These are phyloP conservation scores for Stegostoma tigrinum DNA, from an alignment of 2,113 vertebrate genomes.

Conservation along the genomic window DNA sequence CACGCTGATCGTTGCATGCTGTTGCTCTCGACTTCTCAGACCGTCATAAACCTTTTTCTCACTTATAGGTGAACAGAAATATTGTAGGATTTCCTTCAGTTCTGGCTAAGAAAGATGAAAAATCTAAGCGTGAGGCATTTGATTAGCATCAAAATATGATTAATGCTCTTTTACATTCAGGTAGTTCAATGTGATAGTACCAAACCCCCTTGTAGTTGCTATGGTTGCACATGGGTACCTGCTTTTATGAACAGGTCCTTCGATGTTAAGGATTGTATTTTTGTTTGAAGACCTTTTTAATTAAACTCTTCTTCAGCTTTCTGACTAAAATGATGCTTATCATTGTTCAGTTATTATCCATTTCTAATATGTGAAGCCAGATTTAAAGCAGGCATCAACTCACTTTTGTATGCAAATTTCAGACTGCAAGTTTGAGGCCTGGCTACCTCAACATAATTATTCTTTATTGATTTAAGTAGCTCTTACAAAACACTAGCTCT, in stretches of 20 bases:
- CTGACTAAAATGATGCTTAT: slow-evolving; percentile 36
- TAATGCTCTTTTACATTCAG: background rate
- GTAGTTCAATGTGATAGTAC: background rate
- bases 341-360: slow-evolving; percentile 26
- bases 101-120: background rate
- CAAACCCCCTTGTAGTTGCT: slow-evolving; percentile 41
- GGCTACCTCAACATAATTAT: slow-evolving; percentile 4
- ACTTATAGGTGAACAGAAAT: background rate
- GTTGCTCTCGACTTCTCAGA: background rate
- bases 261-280: slow-evolving; percentile 40
- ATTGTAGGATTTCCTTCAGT: background rate
- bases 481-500: background rate
- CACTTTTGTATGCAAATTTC: slow-evolving; percentile 14
- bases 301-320: slow-evolving; percentile 41
- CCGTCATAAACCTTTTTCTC: background rate
- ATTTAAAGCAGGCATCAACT: background rate
- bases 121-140: background rate
- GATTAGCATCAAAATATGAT: background rate
- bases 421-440: background rate
- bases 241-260: slow-evolving; percentile 42
- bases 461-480: background rate
- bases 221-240: slow-evolving; percentile 43
- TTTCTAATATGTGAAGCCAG: background rate
- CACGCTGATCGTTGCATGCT: background rate
- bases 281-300: slow-evolving; percentile 44